Evolutionary conservation across 2,888 invertebrate species (phyloP).

Genomic region (Crioceris asparagi): DNA sequence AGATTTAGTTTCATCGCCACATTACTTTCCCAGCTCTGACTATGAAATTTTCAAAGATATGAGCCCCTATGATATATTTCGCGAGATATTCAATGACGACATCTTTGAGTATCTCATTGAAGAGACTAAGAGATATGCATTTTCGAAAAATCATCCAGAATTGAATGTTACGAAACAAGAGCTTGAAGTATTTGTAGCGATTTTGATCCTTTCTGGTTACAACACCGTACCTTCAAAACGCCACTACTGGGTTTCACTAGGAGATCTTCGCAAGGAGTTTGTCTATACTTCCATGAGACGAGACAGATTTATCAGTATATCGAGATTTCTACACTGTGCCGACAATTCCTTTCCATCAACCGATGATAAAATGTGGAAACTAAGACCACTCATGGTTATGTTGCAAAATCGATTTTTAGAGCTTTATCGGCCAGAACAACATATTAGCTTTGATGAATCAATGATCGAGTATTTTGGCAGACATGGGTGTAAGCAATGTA

Average conservation of each 20-base stretch:
- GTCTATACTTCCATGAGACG: slow-evolving; percentile 13
- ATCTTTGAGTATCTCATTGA: slow-evolving; percentile 4
- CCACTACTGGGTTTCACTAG: slow-evolving; percentile 8
- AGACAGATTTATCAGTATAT: slow-evolving; percentile 9
- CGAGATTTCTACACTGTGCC: slow-evolving; percentile 11
- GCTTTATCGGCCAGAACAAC: slow-evolving; percentile 7
- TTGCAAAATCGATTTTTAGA: slow-evolving; percentile 5
- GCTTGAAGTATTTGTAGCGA: slow-evolving; percentile 10
- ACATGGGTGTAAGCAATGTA: slow-evolving; percentile 11
- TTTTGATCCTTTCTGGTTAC: slow-evolving; percentile 5
- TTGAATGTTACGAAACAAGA: slow-evolving; percentile 7
- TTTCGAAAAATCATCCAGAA: slow-evolving; percentile 8
- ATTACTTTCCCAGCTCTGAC: slow-evolving; percentile 1
- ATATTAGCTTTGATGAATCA: slow-evolving; percentile 10
- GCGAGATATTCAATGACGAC: slow-evolving; percentile 6
- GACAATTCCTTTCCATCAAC: slow-evolving; percentile 5
- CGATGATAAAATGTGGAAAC: slow-evolving; percentile 7
- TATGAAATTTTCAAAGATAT: background rate
- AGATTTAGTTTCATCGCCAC: no score
- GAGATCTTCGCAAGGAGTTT: slow-evolving; percentile 9
- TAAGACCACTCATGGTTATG: slow-evolving; percentile 6
- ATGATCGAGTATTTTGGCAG: slow-evolving; percentile 6
- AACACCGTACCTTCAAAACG: slow-evolving; percentile 2
- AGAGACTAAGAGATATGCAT: slow-evolving; percentile 8
- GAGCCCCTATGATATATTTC: background rate